A percentile compares a stretch with the other conserved stretches of the same genome.
Evolutionary conservation across 2,113 vertebrate species (phyloP).

Genomic region (Leptosomus discolor): DNA sequence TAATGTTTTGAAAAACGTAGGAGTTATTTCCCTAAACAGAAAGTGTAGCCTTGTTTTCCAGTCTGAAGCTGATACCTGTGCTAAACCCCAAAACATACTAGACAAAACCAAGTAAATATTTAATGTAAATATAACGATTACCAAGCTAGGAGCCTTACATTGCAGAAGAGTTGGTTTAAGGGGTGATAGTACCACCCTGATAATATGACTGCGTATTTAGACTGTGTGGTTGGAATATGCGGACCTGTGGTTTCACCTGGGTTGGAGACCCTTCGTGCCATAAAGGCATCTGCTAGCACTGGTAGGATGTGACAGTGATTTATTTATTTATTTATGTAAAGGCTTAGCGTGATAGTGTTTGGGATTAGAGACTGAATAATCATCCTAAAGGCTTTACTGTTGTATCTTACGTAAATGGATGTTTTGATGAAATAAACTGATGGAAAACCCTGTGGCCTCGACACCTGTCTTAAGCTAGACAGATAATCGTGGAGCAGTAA

Average conservation of each 20-base stretch:
- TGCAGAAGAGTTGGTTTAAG: not conserved
- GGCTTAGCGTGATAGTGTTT: not conserved
- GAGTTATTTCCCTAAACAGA: not conserved
- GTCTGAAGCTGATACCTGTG: not conserved
- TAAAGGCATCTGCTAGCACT: not conserved
- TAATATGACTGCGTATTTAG: not conserved
- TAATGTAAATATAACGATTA: not conserved
- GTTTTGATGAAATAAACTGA: not conserved
- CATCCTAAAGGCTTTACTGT: not conserved
- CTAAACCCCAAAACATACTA: not conserved
- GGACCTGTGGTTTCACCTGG: not conserved
- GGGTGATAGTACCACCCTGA: not conserved
- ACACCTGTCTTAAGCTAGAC: not conserved
- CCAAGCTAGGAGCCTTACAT: not conserved
- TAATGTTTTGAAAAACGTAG: not conserved
- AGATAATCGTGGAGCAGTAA: not conserved
- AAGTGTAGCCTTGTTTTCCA: not conserved
- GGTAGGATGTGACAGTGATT: not conserved
- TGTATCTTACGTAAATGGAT: not conserved
- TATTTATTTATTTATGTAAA: not conserved
- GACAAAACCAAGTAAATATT: not conserved
- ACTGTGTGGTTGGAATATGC: not conserved
- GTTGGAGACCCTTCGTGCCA: not conserved
- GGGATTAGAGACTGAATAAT: not conserved
- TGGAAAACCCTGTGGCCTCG: not conserved